Evolutionary conservation across 1,140 invertebrate species (phyloP).

Genomic region (Heliothis virescens): DNA sequence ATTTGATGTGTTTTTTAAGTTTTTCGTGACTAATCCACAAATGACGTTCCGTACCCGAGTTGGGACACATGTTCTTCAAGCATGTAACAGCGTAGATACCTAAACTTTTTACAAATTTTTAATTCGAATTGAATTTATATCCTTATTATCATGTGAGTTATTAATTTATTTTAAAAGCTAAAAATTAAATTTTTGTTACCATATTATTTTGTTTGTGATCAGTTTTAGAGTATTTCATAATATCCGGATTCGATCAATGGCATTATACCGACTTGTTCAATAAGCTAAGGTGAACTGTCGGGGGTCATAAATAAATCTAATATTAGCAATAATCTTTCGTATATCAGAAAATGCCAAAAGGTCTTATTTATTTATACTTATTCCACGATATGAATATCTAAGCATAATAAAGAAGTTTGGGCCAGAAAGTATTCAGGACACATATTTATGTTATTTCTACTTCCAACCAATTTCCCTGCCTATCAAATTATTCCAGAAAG

Average conservation of each 20-base stretch:
- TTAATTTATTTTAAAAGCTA: conserved; percentile 18
- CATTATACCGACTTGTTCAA: neutral
- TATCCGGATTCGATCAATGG: conserved; percentile 18
- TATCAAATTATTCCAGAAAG: no score
- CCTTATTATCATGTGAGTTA: conserved; percentile 6
- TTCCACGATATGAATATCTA: no score
- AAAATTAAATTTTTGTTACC: neutral
- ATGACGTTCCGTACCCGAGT: neutral
- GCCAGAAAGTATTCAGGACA: no score
- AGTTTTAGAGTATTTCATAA: conserved; percentile 33
- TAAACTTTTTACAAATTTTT: conserved; percentile 14
- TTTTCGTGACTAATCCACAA: conserved; percentile 59
- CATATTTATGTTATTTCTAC: no score
- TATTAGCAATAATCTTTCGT: neutral
- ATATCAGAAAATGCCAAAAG: no score
- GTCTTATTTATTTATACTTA: no score
- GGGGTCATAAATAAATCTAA: conserved; percentile 6
- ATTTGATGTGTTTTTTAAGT: conserved; percentile 50
- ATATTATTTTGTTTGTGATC: conserved; percentile 28
- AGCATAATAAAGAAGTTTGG: no score
- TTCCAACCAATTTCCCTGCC: no score
- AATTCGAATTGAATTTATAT: conserved; percentile 1
- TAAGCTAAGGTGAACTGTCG: neutral
- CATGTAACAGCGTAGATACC: neutral
- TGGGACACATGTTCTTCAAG: neutral